A percentile compares a stretch with the other conserved stretches of the same genome.
These are phyloP conservation scores for Pelodiscus sinensis DNA, from an alignment of 2,113 vertebrate genomes.

Conservation along the genomic window DNA sequence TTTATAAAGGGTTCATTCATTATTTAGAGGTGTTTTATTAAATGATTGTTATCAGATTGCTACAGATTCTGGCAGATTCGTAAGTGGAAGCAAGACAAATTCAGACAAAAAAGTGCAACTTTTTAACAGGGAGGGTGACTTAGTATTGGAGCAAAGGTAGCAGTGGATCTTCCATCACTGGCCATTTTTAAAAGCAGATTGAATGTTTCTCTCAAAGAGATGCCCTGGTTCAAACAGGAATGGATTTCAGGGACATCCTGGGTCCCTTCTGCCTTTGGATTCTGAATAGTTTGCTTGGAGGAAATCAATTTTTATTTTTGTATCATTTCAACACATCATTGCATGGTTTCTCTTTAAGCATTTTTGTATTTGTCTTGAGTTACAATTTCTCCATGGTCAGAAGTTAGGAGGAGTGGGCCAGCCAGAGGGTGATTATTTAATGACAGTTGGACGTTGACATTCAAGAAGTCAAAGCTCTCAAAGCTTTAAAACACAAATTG, in stretches of 20 bases:
- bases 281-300: background rate
- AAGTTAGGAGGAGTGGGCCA: background rate
- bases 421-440: background rate
- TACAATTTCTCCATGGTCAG: background rate
- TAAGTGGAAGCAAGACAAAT: background rate
- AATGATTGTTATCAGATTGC: background rate
- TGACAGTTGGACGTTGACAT: background rate
- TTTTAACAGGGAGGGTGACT: background rate
- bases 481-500: background rate
- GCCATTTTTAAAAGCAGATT: background rate
- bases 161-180: background rate
- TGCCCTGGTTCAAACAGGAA: background rate
- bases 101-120: background rate
- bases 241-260: background rate
- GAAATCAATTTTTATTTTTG: background rate
- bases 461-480: background rate
- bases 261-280: background rate
- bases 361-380: background rate
- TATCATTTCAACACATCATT: background rate
- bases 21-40: background rate
- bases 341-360: background rate
- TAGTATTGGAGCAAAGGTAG: background rate
- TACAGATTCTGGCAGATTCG: background rate
- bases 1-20: background rate
- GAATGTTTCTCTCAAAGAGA: background rate